Base-by-base conservation (phyloP, 2,113 vertebrate species). In the Phrynosoma platyrhinos region DNA sequence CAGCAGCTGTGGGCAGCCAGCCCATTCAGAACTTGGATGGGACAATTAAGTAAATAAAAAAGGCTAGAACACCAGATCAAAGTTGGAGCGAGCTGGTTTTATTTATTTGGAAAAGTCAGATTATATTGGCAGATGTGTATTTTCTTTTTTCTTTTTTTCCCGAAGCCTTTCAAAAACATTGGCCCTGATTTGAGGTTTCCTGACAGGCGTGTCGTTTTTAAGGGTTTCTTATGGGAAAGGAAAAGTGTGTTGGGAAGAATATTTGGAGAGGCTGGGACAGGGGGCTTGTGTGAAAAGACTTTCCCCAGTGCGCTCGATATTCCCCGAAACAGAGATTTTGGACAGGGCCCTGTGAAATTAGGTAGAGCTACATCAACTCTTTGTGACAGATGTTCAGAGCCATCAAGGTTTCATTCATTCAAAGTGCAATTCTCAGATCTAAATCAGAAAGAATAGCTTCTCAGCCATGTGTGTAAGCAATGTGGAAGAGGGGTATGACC, bases 51-150 rank as follows among this genome's bases (percentile, higher is more conserved):
- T 94, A 94, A 95, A 95, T 88, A 95, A 88, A 25, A 92, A 86
- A 92, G 91, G 89, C 91, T 92, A 92, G 93, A 93, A 92, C 4
- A 0, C 1, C 0, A 88, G 92, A 94, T 96, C 94, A 96, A 94
- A 96, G 94, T 79, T 1, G 47, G 86, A 92, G 82, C 0, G 53
- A 86, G 0, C n/a, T 1, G 85, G 85, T 88, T 93, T 78, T 94
- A 94, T 94, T 95, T 96, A 93, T 94, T 94, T 93, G 93, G 91
- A 90, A 93, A 95, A 94, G 93, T 93, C 91, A 87, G 94, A 95
- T 95, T 94, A 93, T 95, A 93, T 93, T 96, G 95, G 94, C 95
- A 96, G 92, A 95, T 92, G 93, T 94, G 92, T 94, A 93, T 94
- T 83, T 83, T 83, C 72, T 6, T 27, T 30, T 47, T 66, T 52